Evolutionary conservation across 1,140 invertebrate species (phyloP).

Genomic region (Agrypnia vestita): DNA sequence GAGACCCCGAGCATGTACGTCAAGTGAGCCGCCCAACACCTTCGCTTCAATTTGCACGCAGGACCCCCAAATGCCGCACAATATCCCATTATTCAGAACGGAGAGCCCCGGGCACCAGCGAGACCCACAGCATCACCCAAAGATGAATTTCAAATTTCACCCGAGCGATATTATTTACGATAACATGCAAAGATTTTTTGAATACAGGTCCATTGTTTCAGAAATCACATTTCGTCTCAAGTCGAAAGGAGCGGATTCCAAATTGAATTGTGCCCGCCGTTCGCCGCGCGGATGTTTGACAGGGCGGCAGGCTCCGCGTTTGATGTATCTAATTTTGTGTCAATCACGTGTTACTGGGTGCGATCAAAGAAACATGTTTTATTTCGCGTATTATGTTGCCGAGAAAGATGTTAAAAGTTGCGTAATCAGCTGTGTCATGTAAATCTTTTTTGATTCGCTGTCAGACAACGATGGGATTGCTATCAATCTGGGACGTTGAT

Average conservation of each 20-base stretch:
- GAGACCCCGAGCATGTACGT: no score
- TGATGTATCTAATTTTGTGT: conserved; percentile 4
- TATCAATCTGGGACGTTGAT: no score
- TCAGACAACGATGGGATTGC: no score
- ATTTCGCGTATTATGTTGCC: no score
- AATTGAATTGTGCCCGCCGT: neutral
- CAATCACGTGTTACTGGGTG: neutral
- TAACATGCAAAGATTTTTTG: neutral
- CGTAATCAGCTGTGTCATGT: no score
- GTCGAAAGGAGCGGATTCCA: neutral
- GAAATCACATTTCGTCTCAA: neutral
- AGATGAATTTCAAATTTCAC: conserved; percentile 16
- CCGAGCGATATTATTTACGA: neutral
- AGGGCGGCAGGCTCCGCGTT: neutral
- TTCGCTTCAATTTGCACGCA: neutral
- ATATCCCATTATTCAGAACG: conserved; percentile 12
- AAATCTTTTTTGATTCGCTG: no score
- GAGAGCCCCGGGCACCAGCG: neutral
- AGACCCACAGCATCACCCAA: neutral
- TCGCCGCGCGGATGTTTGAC: neutral
- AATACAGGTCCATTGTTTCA: conserved; percentile 22
- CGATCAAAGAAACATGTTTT: no score
- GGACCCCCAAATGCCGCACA: neutral
- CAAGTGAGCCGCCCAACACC: neutral
- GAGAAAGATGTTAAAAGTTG: no score